Evolutionary conservation across 2,113 vertebrate species (phyloP), one percentile per base, ranked within the genome.

Genomic region (Mormyrus lacerda): DNA sequence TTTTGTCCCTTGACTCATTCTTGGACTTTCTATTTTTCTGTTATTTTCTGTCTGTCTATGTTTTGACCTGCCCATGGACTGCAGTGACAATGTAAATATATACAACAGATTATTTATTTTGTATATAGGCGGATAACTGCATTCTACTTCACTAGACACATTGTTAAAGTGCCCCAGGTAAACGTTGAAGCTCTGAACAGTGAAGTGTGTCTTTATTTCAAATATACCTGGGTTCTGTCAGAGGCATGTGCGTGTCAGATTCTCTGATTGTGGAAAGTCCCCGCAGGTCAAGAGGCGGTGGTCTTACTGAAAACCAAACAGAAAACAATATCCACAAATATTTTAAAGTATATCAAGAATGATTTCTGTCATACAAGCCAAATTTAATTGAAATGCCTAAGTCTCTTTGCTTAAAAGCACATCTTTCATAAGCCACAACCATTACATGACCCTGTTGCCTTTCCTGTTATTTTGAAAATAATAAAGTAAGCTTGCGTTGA

Each of bases 261-360:
- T 98, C 98, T 85, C 96, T 96, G 92, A 99, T 99, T 15, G 97
- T 98, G 87, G 97, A 98, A 89, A 99, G 97, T 85, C 94, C 97
- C 89, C 96, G 95, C 92, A 98, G 93, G 94, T 99, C 98, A 91
- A 99, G 95, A 2, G 98, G 97, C 48, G 98, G 97, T 3, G 98
- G 98, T 61, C 97, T 97, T 89, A 95, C 98, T 99, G 93, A 35
- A 88, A 87, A 86, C 9, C 0, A 69, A 90, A 90, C 90, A 84
- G 82, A 84, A 47, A 47, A 47, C 48, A 86, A 50, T 17, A 1
- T 86, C 53, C 21, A 79, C 13, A 79, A 17, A 39, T 4, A 42
- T 79, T 76, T 76, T 42, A 19, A 76, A 42, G 73, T 79, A 13
- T 42, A 79, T 42, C 73, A 42, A 79, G 73, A 79, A 79, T 42